Evolutionary conservation across 2,797 vertebrate genomes (phyloP).

Genomic region (Rhabdophis nuchalis): DNA sequence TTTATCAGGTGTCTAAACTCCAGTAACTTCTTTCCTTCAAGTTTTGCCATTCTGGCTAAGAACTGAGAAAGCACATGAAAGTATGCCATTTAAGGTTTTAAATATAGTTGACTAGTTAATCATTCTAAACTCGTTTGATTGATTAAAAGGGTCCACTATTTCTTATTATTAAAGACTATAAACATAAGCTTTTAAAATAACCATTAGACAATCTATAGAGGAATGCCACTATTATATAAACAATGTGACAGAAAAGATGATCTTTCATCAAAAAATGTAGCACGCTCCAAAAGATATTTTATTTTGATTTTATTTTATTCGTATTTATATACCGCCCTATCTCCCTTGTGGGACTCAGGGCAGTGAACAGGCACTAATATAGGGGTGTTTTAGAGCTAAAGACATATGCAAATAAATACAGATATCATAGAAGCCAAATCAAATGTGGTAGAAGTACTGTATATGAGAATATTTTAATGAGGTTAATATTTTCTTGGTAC

Average conservation of each 20-base stretch:
- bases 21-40: neutral
- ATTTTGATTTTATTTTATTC: no score
- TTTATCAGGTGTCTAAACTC: slow-evolving; percentile 3
- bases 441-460: neutral
- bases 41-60: neutral
- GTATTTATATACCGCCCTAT: no score
- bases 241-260: neutral
- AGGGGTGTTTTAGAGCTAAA: neutral
- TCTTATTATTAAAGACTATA: neutral
- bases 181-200: neutral
- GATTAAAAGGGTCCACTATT: neutral
- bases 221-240: neutral
- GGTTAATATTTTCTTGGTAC: neutral
- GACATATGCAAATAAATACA: neutral
- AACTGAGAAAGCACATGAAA: neutral
- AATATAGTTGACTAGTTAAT: neutral
- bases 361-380: no score
- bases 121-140: neutral
- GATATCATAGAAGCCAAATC: neutral
- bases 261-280: neutral
- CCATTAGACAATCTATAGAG: neutral
- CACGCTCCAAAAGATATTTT: neutral
- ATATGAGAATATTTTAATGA: neutral
- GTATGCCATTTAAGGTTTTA: neutral
- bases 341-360: no score